Evolutionary conservation across 2,113 vertebrate genomes (phyloP).

Genomic region (Lipophrys pholis): DNA sequence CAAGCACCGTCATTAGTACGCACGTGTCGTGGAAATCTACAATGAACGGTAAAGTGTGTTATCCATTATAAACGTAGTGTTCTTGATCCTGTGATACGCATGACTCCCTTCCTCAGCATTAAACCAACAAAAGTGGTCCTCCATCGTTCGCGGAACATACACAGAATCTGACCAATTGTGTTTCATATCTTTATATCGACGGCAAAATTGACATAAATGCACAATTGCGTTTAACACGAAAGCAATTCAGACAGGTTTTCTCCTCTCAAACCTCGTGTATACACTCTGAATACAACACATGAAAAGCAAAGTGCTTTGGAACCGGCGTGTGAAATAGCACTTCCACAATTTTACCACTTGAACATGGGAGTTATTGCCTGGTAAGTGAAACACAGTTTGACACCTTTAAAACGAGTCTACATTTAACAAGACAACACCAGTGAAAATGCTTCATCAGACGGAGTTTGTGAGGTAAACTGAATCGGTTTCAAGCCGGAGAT

Average conservation of each 20-base stretch:
- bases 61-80: too few species aligned
- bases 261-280: too few species aligned
- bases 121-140: neutral
- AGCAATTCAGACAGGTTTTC: too few species aligned
- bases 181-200: neutral
- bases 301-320: neutral
- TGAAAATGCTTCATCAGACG: neutral
- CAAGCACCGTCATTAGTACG: too few species aligned
- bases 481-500: constrained; percentile 2
- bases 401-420: neutral
- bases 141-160: neutral
- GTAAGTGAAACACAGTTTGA: constrained; percentile 3
- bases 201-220: neutral
- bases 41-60: too few species aligned
- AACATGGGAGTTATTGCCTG: neutral
- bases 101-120: too few species aligned
- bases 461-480: neutral
- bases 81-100: too few species aligned
- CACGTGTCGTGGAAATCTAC: too few species aligned
- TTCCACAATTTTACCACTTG: too few species aligned
- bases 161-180: neutral
- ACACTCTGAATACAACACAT: neutral
- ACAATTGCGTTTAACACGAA: neutral
- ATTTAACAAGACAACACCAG: neutral
- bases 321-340: too few species aligned